Percentiles rank a stretch among this genome's conserved stretches.
These are phyloP conservation scores for Camelus bactrianus DNA, from an alignment of 2,113 vertebrate species.

Conservation along the genomic window DNA sequence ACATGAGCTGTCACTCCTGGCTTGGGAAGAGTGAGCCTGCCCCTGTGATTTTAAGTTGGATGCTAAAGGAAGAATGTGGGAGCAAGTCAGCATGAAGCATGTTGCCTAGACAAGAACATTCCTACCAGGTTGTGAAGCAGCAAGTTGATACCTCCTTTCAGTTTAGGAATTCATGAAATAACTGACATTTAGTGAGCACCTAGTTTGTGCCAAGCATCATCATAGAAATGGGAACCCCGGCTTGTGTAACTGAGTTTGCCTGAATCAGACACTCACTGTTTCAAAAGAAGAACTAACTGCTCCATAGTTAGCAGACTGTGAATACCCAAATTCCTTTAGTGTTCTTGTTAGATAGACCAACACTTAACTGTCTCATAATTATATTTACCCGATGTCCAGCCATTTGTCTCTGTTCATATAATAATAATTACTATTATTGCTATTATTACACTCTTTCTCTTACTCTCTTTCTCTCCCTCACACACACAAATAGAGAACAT, in stretches of 20 bases:
- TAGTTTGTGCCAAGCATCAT: not conserved
- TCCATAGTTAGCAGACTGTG: not conserved
- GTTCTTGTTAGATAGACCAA: not conserved
- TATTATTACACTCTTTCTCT: not conserved
- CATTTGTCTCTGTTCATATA: not conserved
- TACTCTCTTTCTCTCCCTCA: not conserved
- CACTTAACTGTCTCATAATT: not conserved
- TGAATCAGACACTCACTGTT: not conserved
- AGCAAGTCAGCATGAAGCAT: accelerated
- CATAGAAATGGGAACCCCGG: not conserved
- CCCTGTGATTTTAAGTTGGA: not conserved
- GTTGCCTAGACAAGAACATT: accelerated
- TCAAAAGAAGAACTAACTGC: not conserved
- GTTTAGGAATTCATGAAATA: not conserved
- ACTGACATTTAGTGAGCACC: not conserved
- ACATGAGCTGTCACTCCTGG: not conserved
- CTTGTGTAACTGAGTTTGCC: not conserved
- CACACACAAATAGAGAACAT: not conserved
- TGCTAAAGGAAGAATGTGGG: not conserved
- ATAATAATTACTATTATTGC: not conserved
- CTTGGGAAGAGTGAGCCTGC: not conserved
- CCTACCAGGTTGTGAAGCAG: too few species aligned
- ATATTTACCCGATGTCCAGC: not conserved
- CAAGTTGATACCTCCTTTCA: not conserved
- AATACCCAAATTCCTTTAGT: not conserved